Conservation (phyloP, 2,888 invertebrate genomes). For the Melanchra persicariae region DNA sequence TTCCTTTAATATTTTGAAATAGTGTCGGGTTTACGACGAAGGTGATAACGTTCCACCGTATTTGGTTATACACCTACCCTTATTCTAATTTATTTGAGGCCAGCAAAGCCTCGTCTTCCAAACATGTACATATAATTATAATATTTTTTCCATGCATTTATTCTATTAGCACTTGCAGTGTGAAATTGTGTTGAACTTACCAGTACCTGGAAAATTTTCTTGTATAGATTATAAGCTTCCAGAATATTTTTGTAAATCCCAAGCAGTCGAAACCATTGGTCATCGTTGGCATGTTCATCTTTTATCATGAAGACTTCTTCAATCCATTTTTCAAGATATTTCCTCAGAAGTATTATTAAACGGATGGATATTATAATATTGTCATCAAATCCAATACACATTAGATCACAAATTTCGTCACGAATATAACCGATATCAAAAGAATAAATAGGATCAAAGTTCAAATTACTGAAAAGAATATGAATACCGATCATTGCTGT, state of each 20-base stretch:
- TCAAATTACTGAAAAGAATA: background rate
- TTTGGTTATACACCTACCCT: no score
- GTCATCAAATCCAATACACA: conserved; percentile 3
- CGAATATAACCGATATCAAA: background rate
- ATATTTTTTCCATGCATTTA: no score
- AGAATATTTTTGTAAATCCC: conserved; percentile 18
- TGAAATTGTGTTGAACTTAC: conserved; percentile 7
- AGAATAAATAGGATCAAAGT: background rate
- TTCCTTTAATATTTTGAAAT: no score
- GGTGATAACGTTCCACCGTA: no score
- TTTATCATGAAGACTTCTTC: conserved; percentile 1
- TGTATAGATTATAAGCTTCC: conserved; percentile 24
- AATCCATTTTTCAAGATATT: conserved; percentile 20
- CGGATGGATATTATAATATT: conserved; percentile 7
- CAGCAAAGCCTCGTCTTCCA: no score
- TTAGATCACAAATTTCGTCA: background rate
- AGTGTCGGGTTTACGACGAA: no score
- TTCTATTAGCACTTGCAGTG: no score
- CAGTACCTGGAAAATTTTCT: conserved; percentile 7
- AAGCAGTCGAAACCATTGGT: background rate
- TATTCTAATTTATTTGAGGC: no score
- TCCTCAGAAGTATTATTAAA: conserved; percentile 17
- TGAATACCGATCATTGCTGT: background rate
- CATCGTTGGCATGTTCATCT: background rate
- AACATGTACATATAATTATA: no score